Conservation (phyloP, 1,140 invertebrate species). For the Papilio glaucus region DNA sequence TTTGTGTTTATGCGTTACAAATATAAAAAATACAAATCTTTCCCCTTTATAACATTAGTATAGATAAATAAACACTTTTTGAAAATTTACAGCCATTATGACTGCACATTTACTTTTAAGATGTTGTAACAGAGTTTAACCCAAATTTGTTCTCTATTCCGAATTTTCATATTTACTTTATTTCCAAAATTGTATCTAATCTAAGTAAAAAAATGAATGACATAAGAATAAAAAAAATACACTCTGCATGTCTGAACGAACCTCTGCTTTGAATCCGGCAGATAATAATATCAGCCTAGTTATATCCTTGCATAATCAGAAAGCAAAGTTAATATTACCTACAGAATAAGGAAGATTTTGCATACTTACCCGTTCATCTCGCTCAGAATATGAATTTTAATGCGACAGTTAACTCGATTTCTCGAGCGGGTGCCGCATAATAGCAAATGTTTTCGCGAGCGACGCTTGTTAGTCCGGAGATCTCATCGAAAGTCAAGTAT, state of each 20-base stretch:
- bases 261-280: neutral
- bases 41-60: too few species aligned
- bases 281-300: conserved; percentile 15
- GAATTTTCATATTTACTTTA: too few species aligned
- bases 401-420: conserved; percentile 58
- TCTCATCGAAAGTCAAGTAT: conserved; percentile 50
- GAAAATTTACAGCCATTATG: too few species aligned
- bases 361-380: conserved; percentile 64
- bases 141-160: too few species aligned
- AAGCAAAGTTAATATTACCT: conserved; percentile 30
- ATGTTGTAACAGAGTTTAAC: too few species aligned
- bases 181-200: too few species aligned
- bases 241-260: neutral
- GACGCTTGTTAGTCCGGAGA: conserved; percentile 58
- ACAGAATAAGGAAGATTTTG: conserved; percentile 31
- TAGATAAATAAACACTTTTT: too few species aligned
- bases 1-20: too few species aligned
- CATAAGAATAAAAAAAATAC: neutral
- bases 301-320: conserved; percentile 26
- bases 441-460: conserved; percentile 58
- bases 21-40: too few species aligned
- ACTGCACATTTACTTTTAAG: too few species aligned
- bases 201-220: neutral
- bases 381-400: conserved; percentile 60
- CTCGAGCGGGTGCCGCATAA: conserved; percentile 51